Conservation (phyloP, 2,113 vertebrate species). For the Lathamus discolor region DNA sequence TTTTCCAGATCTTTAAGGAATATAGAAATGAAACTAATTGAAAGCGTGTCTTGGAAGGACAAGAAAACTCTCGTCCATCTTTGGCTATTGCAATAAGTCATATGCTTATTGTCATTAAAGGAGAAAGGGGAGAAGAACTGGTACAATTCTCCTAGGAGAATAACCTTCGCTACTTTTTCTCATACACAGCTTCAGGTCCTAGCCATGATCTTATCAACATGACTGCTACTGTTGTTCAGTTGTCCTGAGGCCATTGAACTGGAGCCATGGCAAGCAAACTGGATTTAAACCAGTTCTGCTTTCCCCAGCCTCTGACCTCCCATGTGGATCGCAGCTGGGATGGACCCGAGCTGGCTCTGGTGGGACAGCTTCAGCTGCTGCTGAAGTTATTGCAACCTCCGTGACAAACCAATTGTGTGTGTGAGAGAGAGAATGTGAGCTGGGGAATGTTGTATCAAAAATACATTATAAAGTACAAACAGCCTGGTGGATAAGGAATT, state of each 20-base stretch:
- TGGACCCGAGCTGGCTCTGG: neutral
- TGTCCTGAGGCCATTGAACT: neutral
- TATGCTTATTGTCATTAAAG: neutral
- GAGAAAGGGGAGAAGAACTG: neutral
- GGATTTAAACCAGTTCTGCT: constrained; percentile 1
- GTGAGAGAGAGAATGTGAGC: neutral
- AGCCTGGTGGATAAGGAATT: neutral
- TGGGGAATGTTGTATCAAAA: neutral
- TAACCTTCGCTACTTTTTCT: neutral
- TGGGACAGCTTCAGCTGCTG: neutral
- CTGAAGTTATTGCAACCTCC: neutral
- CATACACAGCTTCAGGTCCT: neutral
- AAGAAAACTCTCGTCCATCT: neutral
- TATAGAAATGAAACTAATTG: neutral
- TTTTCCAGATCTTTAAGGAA: neutral
- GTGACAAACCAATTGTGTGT: neutral
- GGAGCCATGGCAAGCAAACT: neutral
- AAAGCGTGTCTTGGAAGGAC: neutral
- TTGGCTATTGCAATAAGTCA: neutral
- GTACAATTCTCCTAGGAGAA: neutral
- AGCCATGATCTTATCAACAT: neutral
- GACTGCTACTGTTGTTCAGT: neutral
- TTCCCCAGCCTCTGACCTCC: neutral
- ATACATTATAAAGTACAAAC: neutral
- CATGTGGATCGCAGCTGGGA: neutral